Evolutionary conservation across 92 coral and sea anemone species (phyloP).

Genomic region (Palythoa grandiflora): DNA sequence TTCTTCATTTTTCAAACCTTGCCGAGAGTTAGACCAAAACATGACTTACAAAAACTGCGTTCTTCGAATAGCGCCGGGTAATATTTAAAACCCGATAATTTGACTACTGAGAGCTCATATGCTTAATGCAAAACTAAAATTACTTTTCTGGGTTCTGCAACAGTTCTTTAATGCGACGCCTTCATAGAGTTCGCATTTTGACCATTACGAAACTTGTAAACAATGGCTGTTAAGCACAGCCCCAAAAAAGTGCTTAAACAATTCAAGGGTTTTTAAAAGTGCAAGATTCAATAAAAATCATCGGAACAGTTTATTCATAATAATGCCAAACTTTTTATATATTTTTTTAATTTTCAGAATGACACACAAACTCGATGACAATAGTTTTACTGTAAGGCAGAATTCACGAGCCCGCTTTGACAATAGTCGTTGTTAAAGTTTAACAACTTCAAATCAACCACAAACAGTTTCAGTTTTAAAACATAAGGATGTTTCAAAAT

Average conservation of each 20-base stretch:
- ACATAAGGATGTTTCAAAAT: not conserved
- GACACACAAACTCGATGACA: not conserved
- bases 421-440: not conserved
- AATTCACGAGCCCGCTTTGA: not conserved
- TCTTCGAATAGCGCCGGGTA: no score
- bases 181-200: not conserved
- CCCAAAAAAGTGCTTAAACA: not conserved
- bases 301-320: not conserved
- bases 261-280: not conserved
- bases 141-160: constrained; percentile 10
- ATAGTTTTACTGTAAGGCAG: not conserved
- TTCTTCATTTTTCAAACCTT: no score
- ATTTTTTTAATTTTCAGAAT: not conserved
- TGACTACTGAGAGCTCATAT: constrained; percentile 1
- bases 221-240: not conserved
- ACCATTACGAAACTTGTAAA: not conserved
- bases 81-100: not conserved
- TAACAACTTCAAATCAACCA: constrained; percentile 5
- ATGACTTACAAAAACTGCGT: no score
- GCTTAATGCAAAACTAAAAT: constrained; percentile 1
- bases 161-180: not conserved
- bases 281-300: not conserved
- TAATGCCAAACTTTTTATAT: not conserved
- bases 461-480: not conserved
- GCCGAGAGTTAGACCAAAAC: no score